Evolutionary conservation across 1,140 invertebrate species (phyloP), one percentile per base, ranked within the genome.

Genomic region (Anoplolepis gracilipes): DNA sequence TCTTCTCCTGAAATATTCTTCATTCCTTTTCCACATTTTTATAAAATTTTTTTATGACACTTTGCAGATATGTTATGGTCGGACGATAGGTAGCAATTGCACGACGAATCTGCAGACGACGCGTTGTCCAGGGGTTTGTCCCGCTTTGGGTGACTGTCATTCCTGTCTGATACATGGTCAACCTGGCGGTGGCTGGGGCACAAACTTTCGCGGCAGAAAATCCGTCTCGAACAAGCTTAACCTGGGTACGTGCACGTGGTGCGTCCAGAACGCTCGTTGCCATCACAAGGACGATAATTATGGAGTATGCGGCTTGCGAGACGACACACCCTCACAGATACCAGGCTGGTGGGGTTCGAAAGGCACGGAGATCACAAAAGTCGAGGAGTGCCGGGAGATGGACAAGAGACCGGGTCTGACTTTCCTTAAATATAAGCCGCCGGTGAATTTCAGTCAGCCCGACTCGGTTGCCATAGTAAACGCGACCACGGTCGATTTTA

Each of bases 181-280:
- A 33, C 46, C 94, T 95, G 81, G 96, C 93, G 93, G 94, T 64
- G 93, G 94, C 67, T 95, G 94, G 94, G 94, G 94, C 61, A 95
- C 93, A 13, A 95, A 92, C 84, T 89, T 92, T 16, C 92, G 92
- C 5, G 94, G 94, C 7, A 93, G 91, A 61, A 93, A 91, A 28
- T 98, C 97, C 0, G 97, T 98, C 28, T 97, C 97, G 33, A 97
- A 97, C 86, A 97, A 97, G 90, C 93, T 98, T 49, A 97, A 95
- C 77, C 94, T 97, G 2, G 97, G 97, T 55, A 97, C 98, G 72
- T 99, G 98, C 93, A 97, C 97, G 28, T 99, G 98, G 98, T 99
- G 98, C 93, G 98, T 99, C 0, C 98, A 99, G 92, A 98, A 98
- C 92, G 98, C 98, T 0, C 95, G 97, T n/a, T 99, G 98, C 93